phyloP scores from a whole-genome alignment of 2,888 invertebrate genomes.

The Lomographa bimaculata region DNA sequence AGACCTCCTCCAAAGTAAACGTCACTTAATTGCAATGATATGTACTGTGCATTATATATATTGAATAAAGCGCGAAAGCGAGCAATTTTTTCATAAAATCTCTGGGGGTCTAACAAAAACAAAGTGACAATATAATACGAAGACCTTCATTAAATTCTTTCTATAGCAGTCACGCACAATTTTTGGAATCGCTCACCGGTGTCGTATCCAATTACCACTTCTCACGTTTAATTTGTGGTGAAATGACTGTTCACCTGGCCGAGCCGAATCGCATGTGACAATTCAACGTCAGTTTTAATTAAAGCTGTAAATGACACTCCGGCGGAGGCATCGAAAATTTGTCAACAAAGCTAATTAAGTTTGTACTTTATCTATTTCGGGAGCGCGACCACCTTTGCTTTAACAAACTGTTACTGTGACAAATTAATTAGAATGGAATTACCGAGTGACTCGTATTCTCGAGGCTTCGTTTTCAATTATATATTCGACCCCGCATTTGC shows the following conservation, averaged over 20 bases:
- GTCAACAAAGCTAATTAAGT: conserved; percentile 38
- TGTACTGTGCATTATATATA: too few relatives aligned
- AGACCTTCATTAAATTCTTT: background rate
- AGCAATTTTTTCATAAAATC: too few relatives aligned
- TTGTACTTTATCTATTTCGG: conserved; percentile 31
- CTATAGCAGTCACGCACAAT: conserved; percentile 1
- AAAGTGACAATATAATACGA: too few relatives aligned
- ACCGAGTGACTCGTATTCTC: background rate
- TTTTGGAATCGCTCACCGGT: background rate
- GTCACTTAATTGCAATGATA: too few relatives aligned
- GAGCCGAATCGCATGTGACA: conserved; percentile 12
- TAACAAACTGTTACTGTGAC: conserved; percentile 27
- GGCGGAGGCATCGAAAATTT: conserved; percentile 29
- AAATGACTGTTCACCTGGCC: conserved; percentile 13
- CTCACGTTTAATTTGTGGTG: conserved; percentile 12
- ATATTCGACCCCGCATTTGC: too few relatives aligned
- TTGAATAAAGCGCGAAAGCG: too few relatives aligned
- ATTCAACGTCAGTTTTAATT: conserved; percentile 29
- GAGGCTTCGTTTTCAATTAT: conserved; percentile 3
- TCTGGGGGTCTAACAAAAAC: too few relatives aligned
- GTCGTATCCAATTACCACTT: conserved; percentile 1
- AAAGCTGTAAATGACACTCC: conserved; percentile 24
- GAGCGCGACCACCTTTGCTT: conserved; percentile 20
- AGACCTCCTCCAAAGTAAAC: too few relatives aligned
- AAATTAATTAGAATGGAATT: conserved; percentile 26